Evolutionary conservation across 2,113 vertebrate species (phyloP).

Genomic region (Dicrurus megarhynchus): DNA sequence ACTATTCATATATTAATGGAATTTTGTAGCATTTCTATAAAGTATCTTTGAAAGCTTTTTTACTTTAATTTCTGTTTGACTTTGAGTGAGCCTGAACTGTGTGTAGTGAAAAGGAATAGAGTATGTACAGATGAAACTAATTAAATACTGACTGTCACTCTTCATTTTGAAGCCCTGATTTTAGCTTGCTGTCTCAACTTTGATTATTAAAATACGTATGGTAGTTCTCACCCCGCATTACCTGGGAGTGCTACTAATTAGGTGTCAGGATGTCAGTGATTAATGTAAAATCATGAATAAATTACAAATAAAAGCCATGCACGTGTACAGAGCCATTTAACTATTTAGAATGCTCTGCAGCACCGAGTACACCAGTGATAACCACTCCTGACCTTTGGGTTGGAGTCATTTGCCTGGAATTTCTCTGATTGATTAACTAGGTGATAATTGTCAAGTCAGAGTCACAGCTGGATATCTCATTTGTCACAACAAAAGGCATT

Average conservation of each 20-base stretch:
- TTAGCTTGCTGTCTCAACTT: slow-evolving; percentile 13
- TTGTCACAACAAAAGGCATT: neutral
- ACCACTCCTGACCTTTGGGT: neutral
- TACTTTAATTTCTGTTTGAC: slow-evolving; percentile 23
- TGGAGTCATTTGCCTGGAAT: neutral
- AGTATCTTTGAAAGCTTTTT: slow-evolving; percentile 15
- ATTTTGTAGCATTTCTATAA: neutral
- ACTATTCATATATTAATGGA: neutral
- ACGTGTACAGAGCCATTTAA: neutral
- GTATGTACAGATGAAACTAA: neutral
- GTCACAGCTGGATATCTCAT: neutral
- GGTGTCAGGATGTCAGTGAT: slow-evolving; percentile 57
- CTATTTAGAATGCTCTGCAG: slow-evolving; percentile 9
- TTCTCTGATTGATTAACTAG: neutral
- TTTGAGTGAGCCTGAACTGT: neutral
- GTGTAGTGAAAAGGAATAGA: neutral
- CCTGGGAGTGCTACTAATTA: slow-evolving; percentile 56
- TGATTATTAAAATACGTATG: slow-evolving; percentile 13
- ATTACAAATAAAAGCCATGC: slow-evolving; percentile 32
- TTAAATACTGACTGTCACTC: neutral
- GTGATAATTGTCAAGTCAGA: neutral
- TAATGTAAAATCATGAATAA: slow-evolving; percentile 51
- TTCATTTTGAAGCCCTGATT: slow-evolving; percentile 13
- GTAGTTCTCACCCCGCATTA: slow-evolving; percentile 8
- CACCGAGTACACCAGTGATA: neutral